These are phyloP conservation scores for Leptinotarsa haldemani DNA, from an alignment of 2,888 invertebrate species.

Conservation along the genomic window DNA sequence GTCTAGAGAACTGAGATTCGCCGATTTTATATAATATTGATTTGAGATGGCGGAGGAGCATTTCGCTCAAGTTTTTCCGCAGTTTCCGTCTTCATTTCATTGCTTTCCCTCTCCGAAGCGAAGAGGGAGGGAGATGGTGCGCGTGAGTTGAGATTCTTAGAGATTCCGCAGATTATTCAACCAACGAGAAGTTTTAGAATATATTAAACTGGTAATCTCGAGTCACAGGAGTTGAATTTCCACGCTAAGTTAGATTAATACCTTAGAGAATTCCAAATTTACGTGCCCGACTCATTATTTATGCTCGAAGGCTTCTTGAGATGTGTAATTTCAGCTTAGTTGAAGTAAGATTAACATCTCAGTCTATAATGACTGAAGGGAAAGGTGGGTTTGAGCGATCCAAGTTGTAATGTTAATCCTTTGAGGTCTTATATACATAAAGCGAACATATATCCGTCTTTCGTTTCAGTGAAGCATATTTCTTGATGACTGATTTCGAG, in stretches of 20 bases:
- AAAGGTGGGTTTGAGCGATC: constrained; percentile 46
- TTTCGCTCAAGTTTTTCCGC: constrained; percentile 51
- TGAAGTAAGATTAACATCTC: constrained; percentile 63
- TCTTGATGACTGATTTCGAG: constrained; percentile 37
- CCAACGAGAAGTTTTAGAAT: constrained; percentile 66
- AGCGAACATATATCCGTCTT: constrained; percentile 39
- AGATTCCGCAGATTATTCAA: constrained; percentile 60
- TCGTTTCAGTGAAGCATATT: constrained; percentile 39
- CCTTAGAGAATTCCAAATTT: constrained; percentile 67
- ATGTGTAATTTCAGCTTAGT: constrained; percentile 64
- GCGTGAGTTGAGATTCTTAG: constrained; percentile 39
- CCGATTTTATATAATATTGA: constrained; percentile 67
- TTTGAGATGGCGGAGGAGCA: constrained; percentile 64
- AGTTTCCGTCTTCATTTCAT: constrained; percentile 38
- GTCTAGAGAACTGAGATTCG: constrained; percentile 64
- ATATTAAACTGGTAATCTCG: constrained; percentile 67
- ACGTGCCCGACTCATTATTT: constrained; percentile 66
- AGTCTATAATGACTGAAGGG: constrained; percentile 51
- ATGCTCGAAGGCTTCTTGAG: constrained; percentile 66
- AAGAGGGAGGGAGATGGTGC: constrained; percentile 35
- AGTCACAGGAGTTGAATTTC: constrained; percentile 67
- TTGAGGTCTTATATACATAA: constrained; percentile 49
- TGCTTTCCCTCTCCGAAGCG: constrained; percentile 24
- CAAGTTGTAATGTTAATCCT: constrained; percentile 48
- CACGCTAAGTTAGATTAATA: constrained; percentile 68